phyloP scores from a whole-genome alignment of 2,113 vertebrate genomes.

The Felis chaus region DNA sequence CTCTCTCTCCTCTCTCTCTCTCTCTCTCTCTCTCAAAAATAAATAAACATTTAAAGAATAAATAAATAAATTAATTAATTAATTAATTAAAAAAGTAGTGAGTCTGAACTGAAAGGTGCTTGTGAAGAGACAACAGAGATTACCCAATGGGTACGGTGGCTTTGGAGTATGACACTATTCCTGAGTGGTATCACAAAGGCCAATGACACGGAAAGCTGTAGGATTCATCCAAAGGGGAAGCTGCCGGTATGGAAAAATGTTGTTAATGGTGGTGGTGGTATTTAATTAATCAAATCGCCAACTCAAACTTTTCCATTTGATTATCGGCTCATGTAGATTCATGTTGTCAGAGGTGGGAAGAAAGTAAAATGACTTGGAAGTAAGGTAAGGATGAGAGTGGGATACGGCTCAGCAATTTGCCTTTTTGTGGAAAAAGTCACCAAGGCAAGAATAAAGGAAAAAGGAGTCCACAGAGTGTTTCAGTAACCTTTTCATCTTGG shows the following conservation, averaged over 20 bases:
- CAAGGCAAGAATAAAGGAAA: background rate
- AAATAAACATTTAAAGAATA: background rate
- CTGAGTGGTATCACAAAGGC: background rate
- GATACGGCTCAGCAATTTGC: background rate
- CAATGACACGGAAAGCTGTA: accelerated
- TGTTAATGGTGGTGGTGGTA: background rate
- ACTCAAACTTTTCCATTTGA: background rate
- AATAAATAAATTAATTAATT: background rate
- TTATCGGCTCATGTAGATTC: background rate
- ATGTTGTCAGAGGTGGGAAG: background rate
- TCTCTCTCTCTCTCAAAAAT: background rate
- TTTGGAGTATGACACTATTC: background rate
- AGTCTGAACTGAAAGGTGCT: background rate
- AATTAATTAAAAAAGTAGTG: background rate
- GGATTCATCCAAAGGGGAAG: background rate
- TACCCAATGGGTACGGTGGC: background rate
- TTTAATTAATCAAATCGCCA: background rate
- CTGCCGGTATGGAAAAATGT: background rate
- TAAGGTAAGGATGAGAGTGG: background rate
- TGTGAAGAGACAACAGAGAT: background rate
- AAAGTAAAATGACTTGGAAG: background rate
- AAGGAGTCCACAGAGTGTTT: background rate
- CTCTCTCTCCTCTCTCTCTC: too few relatives aligned
- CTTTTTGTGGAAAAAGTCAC: background rate
- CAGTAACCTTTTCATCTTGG: background rate